Percentiles rank a stretch among this genome's conserved stretches.
Evolutionary conservation across 2,797 vertebrate genomes (phyloP).

Genomic region (Pteronotus mesoamericanus): DNA sequence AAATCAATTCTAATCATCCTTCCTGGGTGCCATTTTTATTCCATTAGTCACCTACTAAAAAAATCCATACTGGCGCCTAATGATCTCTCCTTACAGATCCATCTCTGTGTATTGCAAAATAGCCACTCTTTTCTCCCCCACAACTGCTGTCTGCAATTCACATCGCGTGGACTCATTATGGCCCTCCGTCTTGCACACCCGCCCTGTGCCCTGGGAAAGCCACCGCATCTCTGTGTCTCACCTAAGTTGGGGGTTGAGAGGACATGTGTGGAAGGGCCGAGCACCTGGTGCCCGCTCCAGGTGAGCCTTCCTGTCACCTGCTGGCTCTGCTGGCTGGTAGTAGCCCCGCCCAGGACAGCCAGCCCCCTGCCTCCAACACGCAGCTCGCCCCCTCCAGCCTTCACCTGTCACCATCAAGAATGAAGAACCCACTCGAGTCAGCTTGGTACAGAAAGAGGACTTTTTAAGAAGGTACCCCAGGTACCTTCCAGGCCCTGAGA

Average conservation of each 20-base stretch:
- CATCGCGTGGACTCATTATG: background rate
- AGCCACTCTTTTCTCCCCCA: background rate
- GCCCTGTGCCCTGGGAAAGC: background rate
- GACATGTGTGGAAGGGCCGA: background rate
- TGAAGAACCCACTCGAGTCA: background rate
- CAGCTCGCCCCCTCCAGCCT: no score
- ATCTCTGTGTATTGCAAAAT: background rate
- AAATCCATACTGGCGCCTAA: background rate
- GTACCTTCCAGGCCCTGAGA: no score
- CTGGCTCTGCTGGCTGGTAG: background rate
- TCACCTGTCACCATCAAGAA: background rate
- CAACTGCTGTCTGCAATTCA: background rate
- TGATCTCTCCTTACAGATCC: background rate
- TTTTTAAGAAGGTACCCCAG: background rate
- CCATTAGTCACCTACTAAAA: background rate
- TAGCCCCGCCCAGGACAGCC: background rate
- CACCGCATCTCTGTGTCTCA: background rate
- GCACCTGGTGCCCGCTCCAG: accelerated
- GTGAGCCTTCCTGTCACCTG: background rate
- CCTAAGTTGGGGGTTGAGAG: background rate
- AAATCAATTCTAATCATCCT: background rate
- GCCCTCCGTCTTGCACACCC: background rate
- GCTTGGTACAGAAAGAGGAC: background rate
- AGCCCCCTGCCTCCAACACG: background rate
- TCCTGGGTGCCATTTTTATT: background rate